phyloP scores from a whole-genome alignment of 1,140 invertebrate genomes.

The Reticulitermes speratus region DNA sequence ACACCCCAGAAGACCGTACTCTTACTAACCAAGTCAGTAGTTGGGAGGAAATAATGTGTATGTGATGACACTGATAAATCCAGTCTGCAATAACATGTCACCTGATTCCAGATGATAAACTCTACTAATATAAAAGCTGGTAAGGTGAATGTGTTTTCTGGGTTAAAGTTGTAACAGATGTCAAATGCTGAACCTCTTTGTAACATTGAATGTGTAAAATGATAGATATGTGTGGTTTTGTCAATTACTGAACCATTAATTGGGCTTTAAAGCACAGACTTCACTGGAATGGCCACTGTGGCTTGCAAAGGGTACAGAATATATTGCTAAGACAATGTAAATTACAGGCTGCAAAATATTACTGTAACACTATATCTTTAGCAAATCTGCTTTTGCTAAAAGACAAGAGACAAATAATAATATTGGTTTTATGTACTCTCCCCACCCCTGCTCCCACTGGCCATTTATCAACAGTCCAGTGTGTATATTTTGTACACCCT shows the following conservation, averaged over 20 bases:
- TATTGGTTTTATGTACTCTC: background rate
- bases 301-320: background rate
- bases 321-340: background rate
- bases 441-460: background rate
- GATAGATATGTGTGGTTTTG: background rate
- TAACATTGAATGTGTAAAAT: background rate
- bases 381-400: background rate
- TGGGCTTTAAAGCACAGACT: background rate
- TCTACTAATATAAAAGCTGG: background rate
- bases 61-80: no score
- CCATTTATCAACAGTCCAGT: background rate
- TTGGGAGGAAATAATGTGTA: background rate
- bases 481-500: background rate
- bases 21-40: background rate
- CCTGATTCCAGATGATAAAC: background rate
- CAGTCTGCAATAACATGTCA: no score
- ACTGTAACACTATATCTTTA: background rate
- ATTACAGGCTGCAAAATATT: background rate
- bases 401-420: background rate
- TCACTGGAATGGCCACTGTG: background rate
- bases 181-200: no score
- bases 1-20: no score
- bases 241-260: background rate
- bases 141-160: background rate
- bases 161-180: background rate